Conservation (phyloP, 2,797 vertebrate species). For the Peromyscus nudipes region DNA sequence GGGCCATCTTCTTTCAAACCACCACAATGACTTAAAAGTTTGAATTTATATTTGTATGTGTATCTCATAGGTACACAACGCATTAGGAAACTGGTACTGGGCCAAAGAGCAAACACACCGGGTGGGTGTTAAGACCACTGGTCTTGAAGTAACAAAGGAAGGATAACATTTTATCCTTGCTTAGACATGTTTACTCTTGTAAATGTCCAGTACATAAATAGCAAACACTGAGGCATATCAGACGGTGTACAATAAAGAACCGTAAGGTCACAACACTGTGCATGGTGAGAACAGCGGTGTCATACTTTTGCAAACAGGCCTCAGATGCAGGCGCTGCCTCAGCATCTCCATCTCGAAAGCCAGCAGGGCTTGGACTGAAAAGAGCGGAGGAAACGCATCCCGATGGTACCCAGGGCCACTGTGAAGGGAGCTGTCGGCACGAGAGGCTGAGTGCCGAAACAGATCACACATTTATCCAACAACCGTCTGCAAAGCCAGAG, state of each 20-base stretch:
- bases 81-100: neutral
- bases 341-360: neutral
- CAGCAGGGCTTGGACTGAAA: neutral
- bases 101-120: neutral
- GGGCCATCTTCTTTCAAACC: neutral
- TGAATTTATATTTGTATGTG: neutral
- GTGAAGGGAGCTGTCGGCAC: neutral
- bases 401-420: neutral
- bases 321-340: neutral
- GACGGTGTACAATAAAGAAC: too few relatives aligned
- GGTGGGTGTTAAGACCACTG: neutral
- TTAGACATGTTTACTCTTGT: neutral
- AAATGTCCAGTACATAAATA: neutral
- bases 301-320: neutral
- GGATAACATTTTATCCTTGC: neutral
- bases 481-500: constrained; percentile 11
- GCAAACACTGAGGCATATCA: neutral
- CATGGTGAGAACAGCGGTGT: neutral
- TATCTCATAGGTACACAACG: neutral
- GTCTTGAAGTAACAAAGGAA: neutral
- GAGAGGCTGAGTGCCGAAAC: neutral
- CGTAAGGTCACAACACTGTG: neutral
- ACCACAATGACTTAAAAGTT: neutral
- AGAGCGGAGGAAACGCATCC: neutral
- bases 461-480: neutral